These are phyloP conservation scores for Caenorhabditis zanzibari DNA, from an alignment of 2,888 invertebrate genomes.

Conservation along the genomic window DNA sequence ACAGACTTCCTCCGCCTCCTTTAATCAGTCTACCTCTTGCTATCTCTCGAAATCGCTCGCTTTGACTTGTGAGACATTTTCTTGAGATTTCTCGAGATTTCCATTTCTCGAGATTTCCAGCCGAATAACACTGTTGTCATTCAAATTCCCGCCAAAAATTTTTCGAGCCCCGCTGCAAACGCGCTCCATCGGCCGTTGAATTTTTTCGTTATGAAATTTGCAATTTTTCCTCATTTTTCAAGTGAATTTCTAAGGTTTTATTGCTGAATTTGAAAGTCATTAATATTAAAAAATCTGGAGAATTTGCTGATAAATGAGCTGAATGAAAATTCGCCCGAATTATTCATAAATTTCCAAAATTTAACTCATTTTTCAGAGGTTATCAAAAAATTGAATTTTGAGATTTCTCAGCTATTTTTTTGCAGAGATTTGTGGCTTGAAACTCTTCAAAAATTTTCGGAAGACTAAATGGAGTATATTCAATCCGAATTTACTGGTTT, in stretches of 20 bases:
- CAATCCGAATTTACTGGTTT: no score
- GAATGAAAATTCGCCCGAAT: no score
- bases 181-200: conserved; percentile 8
- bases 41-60: neutral
- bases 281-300: neutral
- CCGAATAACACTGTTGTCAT: conserved; percentile 6
- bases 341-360: no score
- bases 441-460: no score
- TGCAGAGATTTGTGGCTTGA: no score
- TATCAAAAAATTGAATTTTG: no score
- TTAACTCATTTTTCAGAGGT: no score
- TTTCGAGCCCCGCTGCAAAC: neutral
- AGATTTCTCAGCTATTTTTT: no score
- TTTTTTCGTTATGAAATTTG: conserved; percentile 20
- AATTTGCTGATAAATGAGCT: neutral
- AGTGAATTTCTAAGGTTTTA: neutral
- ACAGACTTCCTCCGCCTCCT: neutral
- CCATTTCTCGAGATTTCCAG: neutral
- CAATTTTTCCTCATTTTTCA: neutral
- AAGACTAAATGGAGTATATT: no score
- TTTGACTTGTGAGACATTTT: neutral
- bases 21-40: neutral
- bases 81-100: neutral
- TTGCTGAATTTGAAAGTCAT: neutral
- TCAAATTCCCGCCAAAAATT: conserved; percentile 4